Evolutionary conservation across 2,113 vertebrate genomes (phyloP).

Genomic region (Peromyscus maniculatus): DNA sequence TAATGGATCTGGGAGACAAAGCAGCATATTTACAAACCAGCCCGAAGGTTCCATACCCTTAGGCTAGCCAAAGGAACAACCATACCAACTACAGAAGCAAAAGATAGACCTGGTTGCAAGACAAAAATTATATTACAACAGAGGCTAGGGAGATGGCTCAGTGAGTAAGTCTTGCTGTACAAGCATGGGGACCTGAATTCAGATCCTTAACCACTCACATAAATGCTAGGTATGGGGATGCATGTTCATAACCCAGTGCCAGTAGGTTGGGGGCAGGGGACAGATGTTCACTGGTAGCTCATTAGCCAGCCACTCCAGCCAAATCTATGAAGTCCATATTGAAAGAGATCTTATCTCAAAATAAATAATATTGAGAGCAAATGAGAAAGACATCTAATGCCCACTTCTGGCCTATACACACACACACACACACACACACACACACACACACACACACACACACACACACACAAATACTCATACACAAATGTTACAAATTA

Average conservation of each 20-base stretch:
- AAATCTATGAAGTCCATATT: neutral
- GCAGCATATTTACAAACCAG: neutral
- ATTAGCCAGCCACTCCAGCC: neutral
- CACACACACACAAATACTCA: neutral
- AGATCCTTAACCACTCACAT: neutral
- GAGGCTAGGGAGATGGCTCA: neutral
- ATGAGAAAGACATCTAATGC: neutral
- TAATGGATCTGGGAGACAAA: neutral
- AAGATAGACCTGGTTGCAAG: neutral
- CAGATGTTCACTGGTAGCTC: neutral
- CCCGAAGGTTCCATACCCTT: neutral
- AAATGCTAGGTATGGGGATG: too few relatives aligned
- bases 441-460: neutral
- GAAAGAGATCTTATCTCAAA: neutral
- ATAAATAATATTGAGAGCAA: neutral
- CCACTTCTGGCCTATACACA: neutral
- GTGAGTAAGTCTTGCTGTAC: neutral
- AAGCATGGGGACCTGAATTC: neutral
- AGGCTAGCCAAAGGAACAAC: neutral
- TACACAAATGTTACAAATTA: neutral
- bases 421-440: neutral
- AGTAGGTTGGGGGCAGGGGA: neutral
- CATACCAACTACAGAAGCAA: neutral
- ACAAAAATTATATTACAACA: neutral
- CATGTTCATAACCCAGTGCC: neutral